These are phyloP conservation scores for Cassiopea andromeda DNA, from an alignment of 30 jellyfish, hydroid and myxozoan species.

Conservation along the genomic window DNA sequence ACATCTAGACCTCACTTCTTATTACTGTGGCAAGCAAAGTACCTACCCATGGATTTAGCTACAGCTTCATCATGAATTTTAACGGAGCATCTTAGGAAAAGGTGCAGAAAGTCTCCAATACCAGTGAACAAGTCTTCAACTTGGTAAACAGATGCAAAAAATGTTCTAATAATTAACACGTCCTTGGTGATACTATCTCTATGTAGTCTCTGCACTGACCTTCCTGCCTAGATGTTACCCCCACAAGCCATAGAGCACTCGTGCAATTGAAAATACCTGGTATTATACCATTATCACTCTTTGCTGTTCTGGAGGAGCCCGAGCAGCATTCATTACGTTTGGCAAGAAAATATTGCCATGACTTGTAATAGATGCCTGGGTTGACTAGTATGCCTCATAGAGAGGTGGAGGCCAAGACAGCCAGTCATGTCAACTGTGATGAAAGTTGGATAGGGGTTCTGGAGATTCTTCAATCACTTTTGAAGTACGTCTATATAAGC, in stretches of 20 bases:
- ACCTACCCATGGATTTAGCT: conserved; percentile 43
- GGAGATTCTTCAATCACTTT: conserved; percentile 3
- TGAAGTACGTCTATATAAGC: conserved; percentile 24
- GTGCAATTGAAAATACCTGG: conserved; percentile 43
- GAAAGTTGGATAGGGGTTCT: conserved; percentile 29
- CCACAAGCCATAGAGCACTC: conserved; percentile 53
- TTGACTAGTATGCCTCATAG: conserved; percentile 10
- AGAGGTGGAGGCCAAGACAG: conserved; percentile 33
- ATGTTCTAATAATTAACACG: conserved; percentile 6
- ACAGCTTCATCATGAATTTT: conserved; percentile 58
- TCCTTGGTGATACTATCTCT: conserved; percentile 37
- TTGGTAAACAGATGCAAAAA: conserved; percentile 50
- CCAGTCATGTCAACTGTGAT: conserved; percentile 43
- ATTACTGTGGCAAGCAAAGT: conserved; percentile 37
- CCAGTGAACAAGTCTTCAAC: conserved; percentile 46
- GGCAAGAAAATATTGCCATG: conserved; percentile 26
- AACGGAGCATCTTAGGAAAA: conserved; percentile 46
- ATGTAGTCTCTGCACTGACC: conserved; percentile 43
- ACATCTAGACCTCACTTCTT: conserved; percentile 36
- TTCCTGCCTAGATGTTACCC: conserved; percentile 39
- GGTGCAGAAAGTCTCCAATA: conserved; percentile 47
- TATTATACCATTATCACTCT: conserved; percentile 26
- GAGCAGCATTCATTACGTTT: conserved; percentile 50
- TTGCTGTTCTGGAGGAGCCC: conserved; percentile 26
- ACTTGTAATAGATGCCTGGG: conserved; percentile 7